Evolutionary conservation across 2,113 vertebrate genomes (phyloP), one percentile per base, ranked within the genome.

Genomic region (Phyllopteryx taeniolatus): DNA sequence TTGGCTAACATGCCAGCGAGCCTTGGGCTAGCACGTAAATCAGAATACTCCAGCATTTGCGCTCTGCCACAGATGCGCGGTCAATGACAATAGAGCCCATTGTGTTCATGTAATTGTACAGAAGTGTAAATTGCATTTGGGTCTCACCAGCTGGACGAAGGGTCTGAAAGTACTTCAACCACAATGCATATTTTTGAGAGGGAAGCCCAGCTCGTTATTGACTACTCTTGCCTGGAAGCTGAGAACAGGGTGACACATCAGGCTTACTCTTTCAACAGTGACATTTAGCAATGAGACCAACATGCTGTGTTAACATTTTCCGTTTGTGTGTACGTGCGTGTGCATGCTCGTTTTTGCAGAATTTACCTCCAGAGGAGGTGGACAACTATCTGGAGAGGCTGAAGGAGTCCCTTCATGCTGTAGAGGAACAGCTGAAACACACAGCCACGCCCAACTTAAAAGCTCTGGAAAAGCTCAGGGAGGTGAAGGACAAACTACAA

Each of bases 401-500:
- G 61, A 90, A 72, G 74, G 87, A 94, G 65, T 90, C 92, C 2
- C 46, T 94, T 14, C 87, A 87, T 4, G 75, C 85, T 19, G 79
- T 92, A 56, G 94, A 96, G 70, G 85, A 2, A 0, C 27, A 79
- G 60, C 86, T 99, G 44, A 75, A 92, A 78, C 92, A 78, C 77
- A 95, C 94, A 15, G 73, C 92, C 13, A 87, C 93, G 43, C 98
- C 98, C 1, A 98, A 99, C 80, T 82, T 99, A 17, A 94, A 94
- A 71, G 96, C 96, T 60, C 19, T 90, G 63, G 94, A 96, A 82
- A 98, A 94, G 79, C 87, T 99, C 31, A 91, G 85, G 71, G 80
- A 90, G 3, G 86, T 94, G 79, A 91, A 91, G 20, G 91, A 90
- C 83, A 96, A 92, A 79, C 94, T 96, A 49, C 92, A 94, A 33